These are phyloP conservation scores for Drosophila albomicans DNA, from an alignment of 1,140 invertebrate species.

Conservation along the genomic window DNA sequence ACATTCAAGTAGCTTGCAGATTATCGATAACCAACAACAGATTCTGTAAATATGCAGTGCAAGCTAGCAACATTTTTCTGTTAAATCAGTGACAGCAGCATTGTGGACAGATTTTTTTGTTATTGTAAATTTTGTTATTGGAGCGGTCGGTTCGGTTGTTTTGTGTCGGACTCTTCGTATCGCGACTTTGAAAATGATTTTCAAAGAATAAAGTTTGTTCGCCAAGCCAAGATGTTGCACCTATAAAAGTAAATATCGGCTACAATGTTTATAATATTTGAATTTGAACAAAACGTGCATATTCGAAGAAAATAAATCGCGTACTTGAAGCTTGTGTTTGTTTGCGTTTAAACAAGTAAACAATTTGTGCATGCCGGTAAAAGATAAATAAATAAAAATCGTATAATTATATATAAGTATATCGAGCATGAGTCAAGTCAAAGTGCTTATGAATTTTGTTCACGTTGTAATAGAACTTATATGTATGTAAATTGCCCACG, in stretches of 20 bases:
- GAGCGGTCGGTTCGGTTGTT: slow-evolving; percentile 39
- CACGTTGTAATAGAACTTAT: slow-evolving; percentile 7
- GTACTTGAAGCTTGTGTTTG: slow-evolving; percentile 4
- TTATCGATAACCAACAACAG: slow-evolving; percentile 29
- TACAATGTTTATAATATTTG: slow-evolving; percentile 3
- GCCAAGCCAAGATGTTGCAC: slow-evolving; percentile 6
- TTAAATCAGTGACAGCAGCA: slow-evolving; percentile 19
- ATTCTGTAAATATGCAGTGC: neutral
- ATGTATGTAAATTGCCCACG: slow-evolving; percentile 19
- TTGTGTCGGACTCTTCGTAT: slow-evolving; percentile 13
- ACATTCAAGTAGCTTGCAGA: neutral
- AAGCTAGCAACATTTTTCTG: slow-evolving; percentile 16
- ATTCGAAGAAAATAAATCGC: neutral
- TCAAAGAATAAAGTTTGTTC: slow-evolving; percentile 17
- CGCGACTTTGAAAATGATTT: slow-evolving; percentile 31
- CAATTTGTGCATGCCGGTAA: slow-evolving; percentile 21
- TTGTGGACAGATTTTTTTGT: slow-evolving; percentile 32
- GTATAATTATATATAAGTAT: slow-evolving; percentile 4
- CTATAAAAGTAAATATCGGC: slow-evolving; percentile 14
- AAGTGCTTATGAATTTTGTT: neutral
- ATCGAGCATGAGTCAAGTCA: neutral
- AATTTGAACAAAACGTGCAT: neutral
- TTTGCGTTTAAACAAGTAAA: neutral
- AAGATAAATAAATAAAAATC: slow-evolving; percentile 16
- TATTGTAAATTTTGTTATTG: slow-evolving; percentile 45